Evolutionary conservation across 2,797 vertebrate genomes (phyloP).

Genomic region (Rhodeus uyekii): DNA sequence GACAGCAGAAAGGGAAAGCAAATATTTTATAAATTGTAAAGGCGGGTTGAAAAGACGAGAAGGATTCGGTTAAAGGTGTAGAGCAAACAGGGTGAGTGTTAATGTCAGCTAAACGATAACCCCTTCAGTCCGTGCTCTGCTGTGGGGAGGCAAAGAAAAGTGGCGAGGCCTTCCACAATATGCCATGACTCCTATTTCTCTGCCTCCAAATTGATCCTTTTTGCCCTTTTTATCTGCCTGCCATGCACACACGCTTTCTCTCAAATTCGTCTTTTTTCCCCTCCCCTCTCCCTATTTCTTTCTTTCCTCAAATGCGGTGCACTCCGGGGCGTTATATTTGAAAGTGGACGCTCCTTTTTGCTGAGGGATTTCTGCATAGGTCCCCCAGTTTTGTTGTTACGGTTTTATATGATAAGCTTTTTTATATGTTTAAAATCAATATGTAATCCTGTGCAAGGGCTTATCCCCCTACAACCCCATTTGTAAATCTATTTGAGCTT

Average conservation of each 20-base stretch:
- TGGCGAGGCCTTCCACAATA: conserved; percentile 58
- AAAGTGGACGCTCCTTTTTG: conserved; percentile 90
- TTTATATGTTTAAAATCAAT: conserved; percentile 99
- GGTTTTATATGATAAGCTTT: conserved; percentile 99
- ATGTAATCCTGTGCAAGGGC: conserved; percentile 99
- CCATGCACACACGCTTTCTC: conserved; percentile 71
- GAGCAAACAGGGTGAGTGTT: conserved; percentile 43
- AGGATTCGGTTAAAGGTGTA: conserved; percentile 43
- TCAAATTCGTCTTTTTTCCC: conserved; percentile 55
- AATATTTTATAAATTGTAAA: conserved; percentile 19
- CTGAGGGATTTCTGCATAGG: conserved; percentile 99
- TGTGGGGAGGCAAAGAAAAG: conserved; percentile 65
- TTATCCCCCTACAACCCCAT: conserved; percentile 97
- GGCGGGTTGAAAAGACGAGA: conserved; percentile 13
- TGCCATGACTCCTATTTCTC: conserved; percentile 80
- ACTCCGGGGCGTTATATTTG: conserved; percentile 79
- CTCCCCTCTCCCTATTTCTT: conserved; percentile 43
- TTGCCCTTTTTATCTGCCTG: conserved; percentile 78
- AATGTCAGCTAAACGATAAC: conserved; percentile 56
- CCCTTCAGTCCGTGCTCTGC: conserved; percentile 63
- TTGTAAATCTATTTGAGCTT: conserved; percentile 99
- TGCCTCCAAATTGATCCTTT: conserved; percentile 89
- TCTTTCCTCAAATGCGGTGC: conserved; percentile 82
- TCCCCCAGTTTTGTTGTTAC: conserved; percentile 96
- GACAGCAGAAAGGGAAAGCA: neutral